Base-by-base conservation (phyloP, 2,113 vertebrate genomes). In the Leptosomus discolor region DNA sequence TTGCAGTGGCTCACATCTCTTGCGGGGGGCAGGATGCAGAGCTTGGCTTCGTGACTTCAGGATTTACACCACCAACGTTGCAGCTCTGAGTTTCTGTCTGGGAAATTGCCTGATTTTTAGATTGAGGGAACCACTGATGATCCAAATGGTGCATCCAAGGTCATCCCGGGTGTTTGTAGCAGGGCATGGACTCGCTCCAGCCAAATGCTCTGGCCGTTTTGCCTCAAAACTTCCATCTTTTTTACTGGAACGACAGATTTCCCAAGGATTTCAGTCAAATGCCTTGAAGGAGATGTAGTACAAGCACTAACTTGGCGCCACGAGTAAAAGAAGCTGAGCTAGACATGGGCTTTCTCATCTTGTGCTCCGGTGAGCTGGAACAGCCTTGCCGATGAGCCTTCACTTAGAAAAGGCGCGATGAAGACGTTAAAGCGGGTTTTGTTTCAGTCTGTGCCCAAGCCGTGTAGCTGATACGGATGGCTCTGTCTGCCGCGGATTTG, bases 11-110 rank as follows among this genome's bases (percentile, higher is more conserved):
- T 87, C 11, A 2, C 1, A 1, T 12, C 20, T 51, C 39, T 56
- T 0, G 0, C 30, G 43, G 10, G 5, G n/a, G 57, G 26, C 2
- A 1, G 53, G 70, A 60, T 36, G 34, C 0, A 0, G 11, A 29
- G 10, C 24, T 64, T 36, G 54, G 37, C 51, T 68, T 69, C 20
- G 2, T 1, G 26, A 10, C 15, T 41, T 30, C 5, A 15, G 39
- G 51, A 23, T 65, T 61, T 53, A 17, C 1, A 0, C 37, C 7
- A 0, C 50, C n/a, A 21, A 0, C 0, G 0, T 9, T 17, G 34
- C 0, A 1, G 2, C 36, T 27, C 67, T 3, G n/a, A 68, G 17
- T 8, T 54, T 83, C 19, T 29, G 7, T 34, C 26, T 21, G 2
- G n/a, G 32, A 88, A 76, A 51, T 29, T 5, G 3, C 13, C 0